Evolutionary conservation across 2,113 vertebrate species (phyloP), one percentile per base, ranked within the genome.

Genomic region (Hydropotes inermis): DNA sequence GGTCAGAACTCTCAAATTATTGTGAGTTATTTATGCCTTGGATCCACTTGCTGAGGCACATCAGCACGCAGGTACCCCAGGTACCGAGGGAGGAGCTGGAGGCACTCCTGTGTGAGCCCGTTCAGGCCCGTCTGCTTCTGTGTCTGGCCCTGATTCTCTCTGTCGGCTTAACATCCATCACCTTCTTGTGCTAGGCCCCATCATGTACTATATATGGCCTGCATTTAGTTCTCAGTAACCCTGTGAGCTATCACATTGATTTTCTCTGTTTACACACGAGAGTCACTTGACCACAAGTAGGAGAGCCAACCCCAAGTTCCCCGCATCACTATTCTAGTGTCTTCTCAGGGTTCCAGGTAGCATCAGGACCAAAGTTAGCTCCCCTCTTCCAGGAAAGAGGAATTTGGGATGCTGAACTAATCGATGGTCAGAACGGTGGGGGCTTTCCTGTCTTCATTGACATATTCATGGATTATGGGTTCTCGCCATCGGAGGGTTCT

Each of bases 191-290:
- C 61, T 81, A 12, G 47, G 27, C 50, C 52, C 54, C 30, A 1
- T n/a, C 5, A 0, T 30, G 19, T 2, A 0, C 50, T 52, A 15
- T 23, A 2, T 13, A 2, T 36, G 23, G 14, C 15, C 78, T 74
- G 3, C 36, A 16, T 47, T 86, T 60, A 23, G 19, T 67, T 91
- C 43, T 82, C 36, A 55, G 39, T 30, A n/a, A 19, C 33, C 28
- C 47, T 16, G 23, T 58, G 91, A 74, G 61, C 74, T 28, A 0
- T 12, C 3, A 28, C 5, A 0, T 67, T 33, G 23, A 47, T 43
- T 60, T 50, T 43, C 61, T 84, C n/a, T 17, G 23, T 36, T 94
- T 70, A 28, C 25, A 17, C 28, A 3, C 0, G 13, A 82, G 47
- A 4, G 33, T 67, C 64, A 45, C 33, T 57, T 8, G 16, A 30